Conservation (phyloP, 1,140 invertebrate genomes). For the Diabrotica virgifera region DNA sequence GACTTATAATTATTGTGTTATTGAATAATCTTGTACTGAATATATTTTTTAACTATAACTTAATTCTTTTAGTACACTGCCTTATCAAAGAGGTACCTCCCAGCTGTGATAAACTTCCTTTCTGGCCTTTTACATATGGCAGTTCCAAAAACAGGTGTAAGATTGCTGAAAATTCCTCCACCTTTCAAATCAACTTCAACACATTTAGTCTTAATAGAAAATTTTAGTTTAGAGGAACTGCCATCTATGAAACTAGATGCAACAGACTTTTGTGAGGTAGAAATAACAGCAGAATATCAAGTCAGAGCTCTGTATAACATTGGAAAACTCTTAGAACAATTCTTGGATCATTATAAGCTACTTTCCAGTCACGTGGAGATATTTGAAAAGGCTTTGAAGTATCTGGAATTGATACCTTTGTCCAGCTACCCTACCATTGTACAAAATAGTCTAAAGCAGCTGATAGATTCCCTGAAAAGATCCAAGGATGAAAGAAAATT, state of each 20-base stretch:
- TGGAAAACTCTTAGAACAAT: slow-evolving; percentile 56
- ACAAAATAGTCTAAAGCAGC: slow-evolving; percentile 49
- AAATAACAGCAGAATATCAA: slow-evolving; percentile 61
- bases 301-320: slow-evolving; percentile 54
- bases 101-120: slow-evolving; percentile 75
- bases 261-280: slow-evolving; percentile 55
- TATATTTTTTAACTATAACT: slow-evolving; percentile 21
- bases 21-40: slow-evolving; percentile 1
- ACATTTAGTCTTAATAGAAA: slow-evolving; percentile 55
- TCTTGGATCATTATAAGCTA: slow-evolving; percentile 42
- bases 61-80: slow-evolving; percentile 63
- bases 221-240: slow-evolving; percentile 47
- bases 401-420: slow-evolving; percentile 54
- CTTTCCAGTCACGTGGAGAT: slow-evolving; percentile 46
- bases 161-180: slow-evolving; percentile 58
- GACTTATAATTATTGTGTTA: too few species aligned
- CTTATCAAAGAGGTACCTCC: slow-evolving; percentile 78
- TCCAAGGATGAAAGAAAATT: slow-evolving; percentile 56
- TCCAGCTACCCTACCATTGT: slow-evolving; percentile 63
- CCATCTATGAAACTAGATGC: slow-evolving; percentile 47
- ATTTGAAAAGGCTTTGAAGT: slow-evolving; percentile 50
- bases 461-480: slow-evolving; percentile 52
- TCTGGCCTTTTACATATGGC: slow-evolving; percentile 64
- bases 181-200: slow-evolving; percentile 62
- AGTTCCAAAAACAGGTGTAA: slow-evolving; percentile 55